phyloP scores from a whole-genome alignment of 1,140 invertebrate genomes.

The Monomorium pharaonis region DNA sequence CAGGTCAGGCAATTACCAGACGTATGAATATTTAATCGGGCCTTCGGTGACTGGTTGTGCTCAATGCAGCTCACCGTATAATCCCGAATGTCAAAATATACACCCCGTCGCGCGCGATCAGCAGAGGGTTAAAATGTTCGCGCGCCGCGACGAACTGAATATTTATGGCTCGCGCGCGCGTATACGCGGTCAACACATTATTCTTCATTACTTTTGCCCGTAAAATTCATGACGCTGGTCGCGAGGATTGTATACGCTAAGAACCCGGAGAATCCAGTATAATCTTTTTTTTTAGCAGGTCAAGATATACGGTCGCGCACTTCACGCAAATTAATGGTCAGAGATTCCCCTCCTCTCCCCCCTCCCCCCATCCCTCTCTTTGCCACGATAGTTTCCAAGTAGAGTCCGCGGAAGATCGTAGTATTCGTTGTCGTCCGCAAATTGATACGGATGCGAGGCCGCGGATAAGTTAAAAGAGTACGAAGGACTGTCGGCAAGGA shows the following conservation, averaged over 20 bases:
- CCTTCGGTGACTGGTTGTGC: constrained; percentile 35
- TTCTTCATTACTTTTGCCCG: constrained; percentile 26
- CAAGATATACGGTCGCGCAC: not conserved
- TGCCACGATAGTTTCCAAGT: not conserved
- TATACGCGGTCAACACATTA: constrained; percentile 25
- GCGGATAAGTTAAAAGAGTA: constrained; percentile 44
- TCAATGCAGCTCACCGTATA: constrained; percentile 39
- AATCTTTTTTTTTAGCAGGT: not conserved
- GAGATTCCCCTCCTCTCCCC: not conserved
- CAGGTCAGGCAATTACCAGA: constrained; percentile 37
- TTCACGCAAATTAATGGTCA: not conserved
- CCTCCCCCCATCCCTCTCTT: too few species aligned
- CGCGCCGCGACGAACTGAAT: constrained; percentile 31
- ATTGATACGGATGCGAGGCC: constrained; percentile 48
- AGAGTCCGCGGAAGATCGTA: not conserved
- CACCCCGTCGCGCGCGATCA: constrained; percentile 16
- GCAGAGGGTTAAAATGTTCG: constrained; percentile 52
- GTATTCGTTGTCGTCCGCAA: constrained; percentile 39
- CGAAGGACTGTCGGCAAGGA: constrained; percentile 21
- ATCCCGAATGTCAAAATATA: constrained; percentile 44
- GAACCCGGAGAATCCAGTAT: not conserved
- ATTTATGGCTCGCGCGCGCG: constrained; percentile 35
- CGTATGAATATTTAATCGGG: constrained; percentile 54
- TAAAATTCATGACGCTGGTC: constrained; percentile 15
- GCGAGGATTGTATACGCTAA: not conserved